Conservation (phyloP, 2,113 vertebrate species). For the Istiophorus platypterus region DNA sequence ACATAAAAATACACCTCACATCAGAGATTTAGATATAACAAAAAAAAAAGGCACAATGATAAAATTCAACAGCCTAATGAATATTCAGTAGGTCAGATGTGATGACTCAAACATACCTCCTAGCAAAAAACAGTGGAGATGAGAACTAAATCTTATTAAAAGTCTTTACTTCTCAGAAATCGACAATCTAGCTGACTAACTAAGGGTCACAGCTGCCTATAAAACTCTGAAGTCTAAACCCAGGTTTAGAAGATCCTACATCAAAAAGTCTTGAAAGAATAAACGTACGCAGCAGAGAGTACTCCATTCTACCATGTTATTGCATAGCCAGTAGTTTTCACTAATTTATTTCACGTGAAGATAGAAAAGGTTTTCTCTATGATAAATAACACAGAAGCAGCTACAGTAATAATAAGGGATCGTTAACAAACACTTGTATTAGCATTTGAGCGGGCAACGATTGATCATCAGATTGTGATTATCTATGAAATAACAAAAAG, state of each 20-base stretch:
- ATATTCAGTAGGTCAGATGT: conserved; percentile 12
- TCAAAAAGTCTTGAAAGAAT: not conserved
- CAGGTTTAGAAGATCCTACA: not conserved
- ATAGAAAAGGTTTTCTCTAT: not conserved
- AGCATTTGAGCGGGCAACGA: not conserved
- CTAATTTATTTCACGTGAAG: not conserved
- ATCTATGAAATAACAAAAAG: conserved; percentile 23
- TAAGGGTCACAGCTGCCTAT: not conserved
- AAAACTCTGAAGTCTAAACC: not conserved
- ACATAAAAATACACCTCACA: not conserved
- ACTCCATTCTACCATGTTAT: not conserved
- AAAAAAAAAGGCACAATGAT: conserved; percentile 63
- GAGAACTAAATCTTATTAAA: not conserved
- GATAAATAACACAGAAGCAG: conserved; percentile 2
- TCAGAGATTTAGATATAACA: not conserved
- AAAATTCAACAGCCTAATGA: not conserved
- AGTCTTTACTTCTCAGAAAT: not conserved
- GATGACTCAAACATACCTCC: too few species aligned
- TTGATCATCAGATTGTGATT: not conserved
- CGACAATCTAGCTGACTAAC: not conserved
- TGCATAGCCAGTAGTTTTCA: conserved; percentile 39
- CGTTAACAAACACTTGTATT: not conserved
- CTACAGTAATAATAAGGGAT: not conserved
- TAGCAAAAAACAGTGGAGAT: not conserved
- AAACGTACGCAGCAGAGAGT: not conserved